Conservation (phyloP, 2,113 vertebrate species). For the Falcunculus frontatus region DNA sequence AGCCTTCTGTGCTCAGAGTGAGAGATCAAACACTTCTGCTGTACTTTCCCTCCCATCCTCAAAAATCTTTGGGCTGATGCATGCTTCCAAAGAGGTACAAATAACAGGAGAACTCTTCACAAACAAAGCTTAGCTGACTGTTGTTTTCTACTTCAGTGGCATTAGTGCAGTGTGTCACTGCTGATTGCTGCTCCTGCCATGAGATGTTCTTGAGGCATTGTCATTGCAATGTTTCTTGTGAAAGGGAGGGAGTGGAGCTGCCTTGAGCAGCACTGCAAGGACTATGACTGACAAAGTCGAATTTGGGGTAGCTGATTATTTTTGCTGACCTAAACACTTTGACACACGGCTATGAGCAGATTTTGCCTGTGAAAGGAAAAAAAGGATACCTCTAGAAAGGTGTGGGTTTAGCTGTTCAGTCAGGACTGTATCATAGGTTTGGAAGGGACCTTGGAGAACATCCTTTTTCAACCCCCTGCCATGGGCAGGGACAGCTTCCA, state of each 20-base stretch:
- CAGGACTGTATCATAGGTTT: not conserved
- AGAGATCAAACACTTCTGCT: not conserved
- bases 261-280: not conserved
- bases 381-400: not conserved
- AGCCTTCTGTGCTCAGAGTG: not conserved
- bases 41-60: not conserved
- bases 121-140: not conserved
- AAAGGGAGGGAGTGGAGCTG: not conserved
- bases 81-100: not conserved
- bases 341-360: rapidly evolving
- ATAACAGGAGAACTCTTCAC: not conserved
- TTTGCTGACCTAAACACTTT: not conserved
- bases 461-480: not conserved
- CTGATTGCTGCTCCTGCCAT: not conserved
- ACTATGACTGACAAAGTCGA: not conserved
- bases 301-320: not conserved
- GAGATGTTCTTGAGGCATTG: not conserved
- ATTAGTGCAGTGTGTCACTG: not conserved
- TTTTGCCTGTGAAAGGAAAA: not conserved
- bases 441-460: not conserved
- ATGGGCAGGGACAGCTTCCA: not conserved
- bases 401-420: not conserved
- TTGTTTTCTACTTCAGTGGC: not conserved
- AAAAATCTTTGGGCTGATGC: rapidly evolving
- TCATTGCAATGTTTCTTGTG: rapidly evolving